Conservation (phyloP, 2,797 vertebrate species). For the Coracias cyanogaster region DNA sequence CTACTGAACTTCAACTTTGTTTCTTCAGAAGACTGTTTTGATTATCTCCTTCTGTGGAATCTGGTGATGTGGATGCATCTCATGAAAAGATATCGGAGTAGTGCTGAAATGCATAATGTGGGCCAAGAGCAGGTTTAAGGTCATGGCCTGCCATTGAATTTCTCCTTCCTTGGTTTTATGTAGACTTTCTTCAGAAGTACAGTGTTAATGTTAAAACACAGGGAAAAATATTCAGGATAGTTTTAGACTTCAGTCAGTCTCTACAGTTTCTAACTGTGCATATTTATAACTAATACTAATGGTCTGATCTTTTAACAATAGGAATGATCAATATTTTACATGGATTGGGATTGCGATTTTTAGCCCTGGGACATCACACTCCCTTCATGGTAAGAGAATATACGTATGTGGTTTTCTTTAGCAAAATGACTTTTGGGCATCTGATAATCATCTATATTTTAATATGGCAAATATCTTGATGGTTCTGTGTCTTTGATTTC, state of each 20-base stretch:
- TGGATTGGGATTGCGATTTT: conserved; percentile 93
- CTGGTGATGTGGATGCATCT: not conserved
- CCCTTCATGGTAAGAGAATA: conserved; percentile 91
- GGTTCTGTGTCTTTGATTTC: conserved; percentile 61
- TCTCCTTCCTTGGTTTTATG: not conserved
- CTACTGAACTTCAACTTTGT: not conserved
- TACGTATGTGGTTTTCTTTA: not conserved
- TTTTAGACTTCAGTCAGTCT: not conserved
- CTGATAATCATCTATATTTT: not conserved
- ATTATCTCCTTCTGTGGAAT: not conserved
- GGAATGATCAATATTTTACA: conserved; percentile 99
- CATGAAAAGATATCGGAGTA: not conserved
- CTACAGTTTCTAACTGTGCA: not conserved
- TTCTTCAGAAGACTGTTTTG: not conserved
- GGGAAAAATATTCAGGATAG: not conserved
- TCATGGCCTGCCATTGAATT: not conserved
- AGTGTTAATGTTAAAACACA: not conserved
- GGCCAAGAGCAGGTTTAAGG: not conserved
- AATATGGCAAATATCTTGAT: not conserved
- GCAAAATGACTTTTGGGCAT: not conserved
- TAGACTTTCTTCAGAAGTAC: not conserved
- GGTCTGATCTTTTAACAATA: conserved; percentile 49
- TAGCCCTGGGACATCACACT: conserved; percentile 95
- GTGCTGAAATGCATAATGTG: not conserved
- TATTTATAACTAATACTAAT: not conserved